Base-by-base conservation (phyloP, 2,888 invertebrate species). In the Sphaerophoria rueppellii region DNA sequence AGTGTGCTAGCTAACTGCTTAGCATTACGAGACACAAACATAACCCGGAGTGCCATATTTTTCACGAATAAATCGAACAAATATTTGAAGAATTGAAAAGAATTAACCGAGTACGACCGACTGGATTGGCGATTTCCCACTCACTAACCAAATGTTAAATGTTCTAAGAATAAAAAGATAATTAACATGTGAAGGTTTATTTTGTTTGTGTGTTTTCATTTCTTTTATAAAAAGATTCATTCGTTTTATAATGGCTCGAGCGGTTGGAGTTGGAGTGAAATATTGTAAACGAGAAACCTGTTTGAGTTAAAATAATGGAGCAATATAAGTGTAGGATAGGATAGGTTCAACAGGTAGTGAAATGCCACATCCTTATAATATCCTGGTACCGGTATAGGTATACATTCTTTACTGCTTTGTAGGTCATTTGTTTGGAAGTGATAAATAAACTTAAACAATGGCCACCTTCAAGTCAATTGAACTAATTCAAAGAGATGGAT, bases 1-100 rank as follows among this genome's bases (percentile, higher is more conserved):
- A 90, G 87, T n/a, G 78, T 67, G 40, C 72, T 86, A 24, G 87
- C 89, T 63, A 87, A 35, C 63, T 80, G 67, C 55, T 86, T 82
- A n/a, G 74, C 52, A 86, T 82, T 87, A 9, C 71, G 79, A 32
- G 85, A 80, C 58, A 75, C 69, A 65, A 78, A 72, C 35, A 87
- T 70, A 48, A 87, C 82, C 12, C 87, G 86, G 52, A 86, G 86
- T 63, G 87, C 82, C 87, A 87, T 87, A 71, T 61, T 85, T 24
- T 69, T 71, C 6, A 12, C 58, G 32, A 50, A 63, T 46, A 14
- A 14, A 14, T 50, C n/a, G 43, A 43, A 50, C 24, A 24, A 50
- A 40, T 11, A 32, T 40, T 52, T 34, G 14, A 1, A 54, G 34
- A 57, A 54, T 48, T 48, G 40, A 11, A 4, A 43, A 43, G 11